phyloP scores from a whole-genome alignment of 2,888 invertebrate genomes.

The Eulithis testata region DNA sequence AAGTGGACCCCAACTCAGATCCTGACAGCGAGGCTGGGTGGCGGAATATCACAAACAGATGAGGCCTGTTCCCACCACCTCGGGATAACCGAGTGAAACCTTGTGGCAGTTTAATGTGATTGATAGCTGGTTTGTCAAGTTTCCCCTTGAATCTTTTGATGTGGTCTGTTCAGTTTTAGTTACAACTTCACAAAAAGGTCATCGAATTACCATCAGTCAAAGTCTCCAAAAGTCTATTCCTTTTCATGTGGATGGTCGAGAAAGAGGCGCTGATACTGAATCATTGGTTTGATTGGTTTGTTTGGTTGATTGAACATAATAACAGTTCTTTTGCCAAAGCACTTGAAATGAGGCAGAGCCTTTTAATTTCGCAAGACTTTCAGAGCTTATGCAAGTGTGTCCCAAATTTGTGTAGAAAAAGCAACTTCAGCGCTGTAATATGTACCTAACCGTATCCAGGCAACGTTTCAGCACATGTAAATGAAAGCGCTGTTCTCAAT shows the following conservation, averaged over 20 bases:
- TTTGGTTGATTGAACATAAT: too few relatives aligned
- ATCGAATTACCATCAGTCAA: too few relatives aligned
- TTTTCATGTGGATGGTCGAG: too few relatives aligned
- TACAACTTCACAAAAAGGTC: not conserved
- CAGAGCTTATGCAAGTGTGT: conserved; percentile 3
- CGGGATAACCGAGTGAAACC: conserved; percentile 30
- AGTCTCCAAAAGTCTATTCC: too few relatives aligned
- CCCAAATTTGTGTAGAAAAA: conserved; percentile 20
- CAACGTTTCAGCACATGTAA: conserved; percentile 34
- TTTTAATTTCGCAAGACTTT: conserved; percentile 11
- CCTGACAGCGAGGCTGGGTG: conserved; percentile 12
- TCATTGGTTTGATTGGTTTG: too few relatives aligned
- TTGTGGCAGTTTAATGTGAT: conserved; percentile 37
- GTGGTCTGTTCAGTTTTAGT: conserved; percentile 12
- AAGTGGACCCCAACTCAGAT: not conserved
- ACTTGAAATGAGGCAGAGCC: conserved; percentile 1
- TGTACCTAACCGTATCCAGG: conserved; percentile 17
- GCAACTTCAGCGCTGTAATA: conserved; percentile 9
- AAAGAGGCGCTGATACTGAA: too few relatives aligned
- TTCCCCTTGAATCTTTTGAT: conserved; percentile 14
- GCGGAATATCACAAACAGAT: conserved; percentile 28
- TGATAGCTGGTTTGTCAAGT: conserved; percentile 33
- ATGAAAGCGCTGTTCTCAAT: conserved; percentile 44
- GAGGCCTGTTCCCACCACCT: conserved; percentile 23
- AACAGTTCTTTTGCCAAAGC: not conserved